Conservation (phyloP, 2,113 vertebrate genomes). For the Datnioides undecimradiatus region DNA sequence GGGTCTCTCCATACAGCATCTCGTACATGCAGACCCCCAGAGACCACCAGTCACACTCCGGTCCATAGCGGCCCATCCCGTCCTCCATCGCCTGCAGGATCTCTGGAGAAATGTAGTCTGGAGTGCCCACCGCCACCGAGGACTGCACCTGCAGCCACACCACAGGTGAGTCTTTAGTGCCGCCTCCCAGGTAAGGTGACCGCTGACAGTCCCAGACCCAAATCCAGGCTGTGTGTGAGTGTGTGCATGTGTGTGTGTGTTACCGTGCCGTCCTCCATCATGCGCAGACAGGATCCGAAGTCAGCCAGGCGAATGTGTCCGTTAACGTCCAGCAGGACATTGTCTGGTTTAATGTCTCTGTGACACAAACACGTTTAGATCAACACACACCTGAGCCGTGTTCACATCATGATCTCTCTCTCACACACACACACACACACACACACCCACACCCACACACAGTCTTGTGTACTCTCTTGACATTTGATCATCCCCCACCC, state of each 20-base stretch:
- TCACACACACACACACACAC: too few relatives aligned
- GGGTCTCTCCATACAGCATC: slow-evolving; percentile 97
- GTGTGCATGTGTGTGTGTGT: slow-evolving; percentile 45
- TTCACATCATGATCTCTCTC: too few relatives aligned
- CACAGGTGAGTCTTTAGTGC: not conserved
- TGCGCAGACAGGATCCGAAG: slow-evolving; percentile 97
- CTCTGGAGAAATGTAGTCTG: slow-evolving; percentile 98
- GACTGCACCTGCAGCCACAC: slow-evolving; percentile 90
- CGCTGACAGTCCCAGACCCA: too few relatives aligned
- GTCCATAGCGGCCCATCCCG: slow-evolving; percentile 95
- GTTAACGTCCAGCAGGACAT: slow-evolving; percentile 94
- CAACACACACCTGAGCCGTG: too few relatives aligned
- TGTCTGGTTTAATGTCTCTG: slow-evolving; percentile 99
- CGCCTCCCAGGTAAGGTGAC: too few relatives aligned
- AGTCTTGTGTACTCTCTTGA: too few relatives aligned
- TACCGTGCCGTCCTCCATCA: slow-evolving; percentile 98
- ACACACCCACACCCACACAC: too few relatives aligned
- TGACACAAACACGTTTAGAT: not conserved
- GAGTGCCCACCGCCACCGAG: slow-evolving; percentile 95
- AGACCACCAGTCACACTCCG: slow-evolving; percentile 99
- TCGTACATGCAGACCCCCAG: slow-evolving; percentile 98
- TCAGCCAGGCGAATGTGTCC: slow-evolving; percentile 98
- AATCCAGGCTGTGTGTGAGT: too few relatives aligned
- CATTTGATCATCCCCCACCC: too few relatives aligned
- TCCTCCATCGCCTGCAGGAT: slow-evolving; percentile 99